Conservation (phyloP, 2,888 invertebrate genomes). For the Cheilosia variabilis region DNA sequence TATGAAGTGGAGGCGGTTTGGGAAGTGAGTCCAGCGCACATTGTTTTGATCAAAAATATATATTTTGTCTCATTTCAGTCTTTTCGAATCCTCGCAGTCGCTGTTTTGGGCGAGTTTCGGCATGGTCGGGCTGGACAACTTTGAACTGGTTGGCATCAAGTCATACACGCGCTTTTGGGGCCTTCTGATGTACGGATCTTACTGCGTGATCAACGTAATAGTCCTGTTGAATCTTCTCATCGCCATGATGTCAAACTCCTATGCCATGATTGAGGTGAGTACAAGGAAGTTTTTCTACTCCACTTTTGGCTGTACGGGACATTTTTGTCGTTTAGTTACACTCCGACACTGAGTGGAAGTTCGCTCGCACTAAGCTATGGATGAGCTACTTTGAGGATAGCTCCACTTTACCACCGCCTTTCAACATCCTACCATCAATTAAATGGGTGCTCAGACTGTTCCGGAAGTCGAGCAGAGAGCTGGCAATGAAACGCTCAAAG, state of each 20-base stretch:
- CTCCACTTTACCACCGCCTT: constrained; percentile 95
- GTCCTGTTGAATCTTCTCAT: constrained; percentile 96
- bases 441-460: constrained; percentile 90
- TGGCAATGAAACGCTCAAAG: constrained; percentile 82
- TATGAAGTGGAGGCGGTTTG: constrained; percentile 93
- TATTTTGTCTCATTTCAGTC: constrained; percentile 84
- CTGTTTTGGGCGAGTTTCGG: constrained; percentile 98
- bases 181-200: constrained; percentile 97
- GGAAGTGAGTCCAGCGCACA: constrained; percentile 87
- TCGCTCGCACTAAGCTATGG: constrained; percentile 96
- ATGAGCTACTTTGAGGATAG: constrained; percentile 97
- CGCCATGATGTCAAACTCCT: constrained; percentile 99
- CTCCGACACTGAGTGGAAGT: constrained; percentile 98
- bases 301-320: neutral
- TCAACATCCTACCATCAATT: constrained; percentile 95
- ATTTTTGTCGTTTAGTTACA: constrained; percentile 87
- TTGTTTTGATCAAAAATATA: neutral
- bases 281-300: constrained; percentile 63
- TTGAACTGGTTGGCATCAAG: constrained; percentile 94
- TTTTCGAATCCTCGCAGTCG: constrained; percentile 97
- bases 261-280: constrained; percentile 94
- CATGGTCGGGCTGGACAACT: constrained; percentile 93
- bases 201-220: constrained; percentile 97
- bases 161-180: constrained; percentile 97
- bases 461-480: constrained; percentile 85